These are phyloP conservation scores for Megaceryle torquata DNA, from an alignment of 2,113 vertebrate genomes.

Conservation along the genomic window DNA sequence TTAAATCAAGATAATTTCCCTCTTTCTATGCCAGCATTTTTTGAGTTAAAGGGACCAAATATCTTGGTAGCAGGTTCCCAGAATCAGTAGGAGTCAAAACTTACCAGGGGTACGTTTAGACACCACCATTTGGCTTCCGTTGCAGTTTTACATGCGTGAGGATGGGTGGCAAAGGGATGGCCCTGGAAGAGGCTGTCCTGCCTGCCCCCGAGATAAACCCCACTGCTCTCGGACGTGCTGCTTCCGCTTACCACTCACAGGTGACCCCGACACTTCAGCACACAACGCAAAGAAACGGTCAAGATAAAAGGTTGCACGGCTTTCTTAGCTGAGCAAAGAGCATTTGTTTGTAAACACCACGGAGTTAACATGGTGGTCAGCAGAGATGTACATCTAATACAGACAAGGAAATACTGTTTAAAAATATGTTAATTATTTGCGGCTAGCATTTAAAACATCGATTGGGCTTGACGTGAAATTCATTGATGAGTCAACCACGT, in stretches of 20 bases:
- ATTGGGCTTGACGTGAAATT: not conserved
- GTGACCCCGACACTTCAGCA: not conserved
- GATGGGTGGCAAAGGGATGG: not conserved
- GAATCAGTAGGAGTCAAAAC: not conserved
- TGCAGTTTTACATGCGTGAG: too few species aligned
- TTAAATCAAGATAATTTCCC: not conserved
- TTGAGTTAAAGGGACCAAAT: not conserved
- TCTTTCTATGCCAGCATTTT: not conserved
- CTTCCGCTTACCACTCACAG: not conserved
- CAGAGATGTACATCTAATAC: not conserved
- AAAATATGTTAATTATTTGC: not conserved
- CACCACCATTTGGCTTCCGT: accelerated
- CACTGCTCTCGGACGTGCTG: not conserved
- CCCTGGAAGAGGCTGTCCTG: not conserved
- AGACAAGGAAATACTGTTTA: not conserved
- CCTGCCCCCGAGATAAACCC: not conserved
- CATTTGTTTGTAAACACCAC: not conserved
- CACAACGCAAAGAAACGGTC: too few species aligned
- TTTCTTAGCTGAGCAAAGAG: not conserved
- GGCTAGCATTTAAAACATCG: not conserved
- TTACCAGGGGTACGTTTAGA: not conserved
- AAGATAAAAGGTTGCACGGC: not conserved
- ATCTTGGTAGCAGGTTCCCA: not conserved
- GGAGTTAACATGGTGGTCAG: not conserved
- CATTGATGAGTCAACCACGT: not conserved